A percentile compares a stretch with the other conserved stretches of the same genome.
Conservation (phyloP, 2,888 invertebrate genomes). For the Noctuana brunneofusca region DNA sequence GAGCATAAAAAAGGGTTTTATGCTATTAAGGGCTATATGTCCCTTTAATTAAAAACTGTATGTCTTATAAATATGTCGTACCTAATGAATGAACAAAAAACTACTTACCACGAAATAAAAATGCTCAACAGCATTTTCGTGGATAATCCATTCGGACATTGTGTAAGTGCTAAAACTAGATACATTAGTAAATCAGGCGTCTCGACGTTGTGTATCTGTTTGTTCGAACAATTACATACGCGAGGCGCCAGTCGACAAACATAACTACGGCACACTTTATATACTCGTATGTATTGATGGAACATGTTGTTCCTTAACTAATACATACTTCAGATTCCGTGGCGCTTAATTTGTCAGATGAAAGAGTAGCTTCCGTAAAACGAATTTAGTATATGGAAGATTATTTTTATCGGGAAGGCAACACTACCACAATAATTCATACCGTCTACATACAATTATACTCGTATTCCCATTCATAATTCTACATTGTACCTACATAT, state of each 20-base stretch:
- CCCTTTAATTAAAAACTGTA: background rate
- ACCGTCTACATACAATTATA: no score
- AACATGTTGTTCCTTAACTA: conserved; percentile 40
- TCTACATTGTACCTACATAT: no score
- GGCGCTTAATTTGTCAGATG: conserved; percentile 14
- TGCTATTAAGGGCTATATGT: no score
- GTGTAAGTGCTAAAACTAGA: conserved; percentile 73
- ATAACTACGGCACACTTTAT: conserved; percentile 56
- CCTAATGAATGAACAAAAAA: conserved; percentile 1
- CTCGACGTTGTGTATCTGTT: conserved; percentile 61
- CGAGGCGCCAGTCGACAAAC: conserved; percentile 77
- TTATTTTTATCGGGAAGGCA: no score
- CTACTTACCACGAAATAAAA: background rate
- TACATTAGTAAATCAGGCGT: conserved; percentile 76
- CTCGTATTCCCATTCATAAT: no score
- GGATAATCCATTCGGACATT: conserved; percentile 47
- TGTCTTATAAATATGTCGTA: background rate
- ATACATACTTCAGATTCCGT: conserved; percentile 37
- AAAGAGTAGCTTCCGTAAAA: background rate
- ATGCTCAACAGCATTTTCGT: conserved; percentile 36
- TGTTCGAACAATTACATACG: conserved; percentile 74
- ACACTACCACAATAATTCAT: no score
- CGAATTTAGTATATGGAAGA: no score
- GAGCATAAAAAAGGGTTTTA: no score
- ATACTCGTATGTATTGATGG: conserved; percentile 42